Conservation (phyloP, 2,113 vertebrate genomes). For the Theropithecus gelada region DNA sequence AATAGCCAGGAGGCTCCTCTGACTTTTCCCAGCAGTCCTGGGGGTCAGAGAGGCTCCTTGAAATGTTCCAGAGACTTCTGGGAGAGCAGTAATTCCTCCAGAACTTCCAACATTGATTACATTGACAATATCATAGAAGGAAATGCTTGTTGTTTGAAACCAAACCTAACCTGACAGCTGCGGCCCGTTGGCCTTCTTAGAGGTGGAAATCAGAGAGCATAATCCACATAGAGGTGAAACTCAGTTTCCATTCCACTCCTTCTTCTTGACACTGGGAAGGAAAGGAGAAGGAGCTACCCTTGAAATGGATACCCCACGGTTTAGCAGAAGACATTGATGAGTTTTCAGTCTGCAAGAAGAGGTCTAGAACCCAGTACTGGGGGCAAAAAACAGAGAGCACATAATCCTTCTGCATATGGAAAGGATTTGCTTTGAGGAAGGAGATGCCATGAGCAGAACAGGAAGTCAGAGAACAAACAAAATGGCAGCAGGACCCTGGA, state of each 20-base stretch:
- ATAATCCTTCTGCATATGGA: neutral
- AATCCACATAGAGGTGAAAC: fast-evolving
- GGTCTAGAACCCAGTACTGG: neutral
- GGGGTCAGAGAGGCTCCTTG: neutral
- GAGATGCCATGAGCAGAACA: neutral
- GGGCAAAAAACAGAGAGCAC: neutral
- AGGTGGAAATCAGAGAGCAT: no score
- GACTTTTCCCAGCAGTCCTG: neutral
- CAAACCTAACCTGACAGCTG: neutral
- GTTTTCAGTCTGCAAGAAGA: neutral
- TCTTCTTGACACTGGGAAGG: neutral
- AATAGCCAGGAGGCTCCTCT: neutral
- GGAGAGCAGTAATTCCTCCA: neutral
- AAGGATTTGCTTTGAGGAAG: neutral
- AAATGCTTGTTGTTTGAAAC: neutral
- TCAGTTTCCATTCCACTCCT: neutral
- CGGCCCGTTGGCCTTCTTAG: no score
- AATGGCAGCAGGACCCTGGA: neutral
- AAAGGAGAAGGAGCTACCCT: no score
- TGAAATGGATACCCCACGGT: neutral
- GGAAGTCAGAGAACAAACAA: neutral
- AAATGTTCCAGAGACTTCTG: neutral
- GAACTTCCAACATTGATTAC: neutral
- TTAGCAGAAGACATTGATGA: neutral
- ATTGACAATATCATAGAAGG: no score